These are phyloP conservation scores for Myrmecophaga tridactyla DNA, from an alignment of 2,113 vertebrate genomes.

Conservation along the genomic window DNA sequence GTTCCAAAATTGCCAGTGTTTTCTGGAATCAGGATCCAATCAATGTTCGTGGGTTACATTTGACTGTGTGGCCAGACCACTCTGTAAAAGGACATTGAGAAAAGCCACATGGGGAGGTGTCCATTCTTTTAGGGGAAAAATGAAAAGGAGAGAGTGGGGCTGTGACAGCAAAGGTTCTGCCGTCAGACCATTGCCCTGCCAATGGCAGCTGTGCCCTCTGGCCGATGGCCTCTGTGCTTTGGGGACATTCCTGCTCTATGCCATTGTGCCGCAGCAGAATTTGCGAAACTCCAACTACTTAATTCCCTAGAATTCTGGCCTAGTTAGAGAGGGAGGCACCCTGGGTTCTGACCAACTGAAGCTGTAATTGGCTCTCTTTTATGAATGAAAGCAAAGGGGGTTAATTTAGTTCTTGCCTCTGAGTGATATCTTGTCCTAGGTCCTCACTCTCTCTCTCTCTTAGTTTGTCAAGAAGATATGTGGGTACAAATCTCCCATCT, in stretches of 20 bases:
- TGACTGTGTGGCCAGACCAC: not conserved
- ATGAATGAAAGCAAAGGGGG: not conserved
- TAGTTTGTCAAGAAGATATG: not conserved
- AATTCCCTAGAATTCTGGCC: not conserved
- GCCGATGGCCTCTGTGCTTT: fast-evolving
- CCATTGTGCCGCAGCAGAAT: fast-evolving
- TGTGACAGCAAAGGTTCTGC: not conserved
- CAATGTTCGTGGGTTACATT: not conserved
- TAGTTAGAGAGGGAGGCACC: not conserved
- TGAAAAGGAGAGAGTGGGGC: not conserved
- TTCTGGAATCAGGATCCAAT: not conserved
- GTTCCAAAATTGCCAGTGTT: no score
- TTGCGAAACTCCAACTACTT: fast-evolving
- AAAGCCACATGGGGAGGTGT: not conserved
- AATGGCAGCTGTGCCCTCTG: not conserved
- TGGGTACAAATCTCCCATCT: not conserved
- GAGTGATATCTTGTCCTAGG: not conserved
- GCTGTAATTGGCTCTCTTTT: not conserved
- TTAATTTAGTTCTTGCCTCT: constrained; percentile 8
- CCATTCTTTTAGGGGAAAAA: not conserved
- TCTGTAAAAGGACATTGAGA: not conserved
- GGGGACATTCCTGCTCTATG: fast-evolving
- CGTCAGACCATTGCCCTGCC: not conserved
- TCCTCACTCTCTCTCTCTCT: not conserved
- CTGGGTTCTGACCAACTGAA: not conserved